phyloP scores from a whole-genome alignment of 2,113 vertebrate species.

The Rhinolophus ferrumequinum region DNA sequence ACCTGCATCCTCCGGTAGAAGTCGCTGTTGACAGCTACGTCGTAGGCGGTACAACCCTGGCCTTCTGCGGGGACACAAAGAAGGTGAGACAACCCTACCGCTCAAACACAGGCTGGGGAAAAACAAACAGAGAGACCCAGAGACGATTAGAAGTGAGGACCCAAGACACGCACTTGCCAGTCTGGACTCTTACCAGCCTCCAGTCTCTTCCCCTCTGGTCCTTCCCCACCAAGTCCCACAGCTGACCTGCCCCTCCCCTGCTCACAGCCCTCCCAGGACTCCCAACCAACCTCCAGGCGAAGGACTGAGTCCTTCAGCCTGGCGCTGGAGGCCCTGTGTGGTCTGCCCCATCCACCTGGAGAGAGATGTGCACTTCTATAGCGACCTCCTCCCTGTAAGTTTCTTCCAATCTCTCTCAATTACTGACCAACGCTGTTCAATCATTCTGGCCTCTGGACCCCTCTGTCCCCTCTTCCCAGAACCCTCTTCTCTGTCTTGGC shows the following conservation, averaged over 20 bases:
- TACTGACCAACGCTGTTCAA: not conserved
- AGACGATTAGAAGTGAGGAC: not conserved
- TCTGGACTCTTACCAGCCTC: not conserved
- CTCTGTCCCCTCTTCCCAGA: not conserved
- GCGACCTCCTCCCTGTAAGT: accelerated
- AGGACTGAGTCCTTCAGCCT: not conserved
- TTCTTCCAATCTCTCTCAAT: not conserved
- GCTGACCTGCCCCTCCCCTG: not conserved
- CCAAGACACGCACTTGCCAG: not conserved
- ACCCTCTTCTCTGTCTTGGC: not conserved
- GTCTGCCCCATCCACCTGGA: not conserved
- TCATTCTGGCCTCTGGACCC: not conserved
- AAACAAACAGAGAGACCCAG: not conserved
- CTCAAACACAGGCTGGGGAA: not conserved
- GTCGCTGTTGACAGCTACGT: slow-evolving; percentile 91
- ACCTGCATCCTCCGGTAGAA: slow-evolving; percentile 93
- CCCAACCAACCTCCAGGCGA: accelerated
- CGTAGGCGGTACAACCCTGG: slow-evolving; percentile 91
- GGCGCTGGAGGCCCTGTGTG: not conserved
- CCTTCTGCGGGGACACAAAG: slow-evolving; percentile 81
- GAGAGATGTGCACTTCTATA: not conserved
- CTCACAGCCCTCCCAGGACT: not conserved
- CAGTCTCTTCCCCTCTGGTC: too few species aligned
- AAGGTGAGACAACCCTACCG: not conserved
- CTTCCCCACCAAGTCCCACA: not conserved